phyloP scores from a whole-genome alignment of 2,888 invertebrate species.

The Sarcophaga caerulescens region DNA sequence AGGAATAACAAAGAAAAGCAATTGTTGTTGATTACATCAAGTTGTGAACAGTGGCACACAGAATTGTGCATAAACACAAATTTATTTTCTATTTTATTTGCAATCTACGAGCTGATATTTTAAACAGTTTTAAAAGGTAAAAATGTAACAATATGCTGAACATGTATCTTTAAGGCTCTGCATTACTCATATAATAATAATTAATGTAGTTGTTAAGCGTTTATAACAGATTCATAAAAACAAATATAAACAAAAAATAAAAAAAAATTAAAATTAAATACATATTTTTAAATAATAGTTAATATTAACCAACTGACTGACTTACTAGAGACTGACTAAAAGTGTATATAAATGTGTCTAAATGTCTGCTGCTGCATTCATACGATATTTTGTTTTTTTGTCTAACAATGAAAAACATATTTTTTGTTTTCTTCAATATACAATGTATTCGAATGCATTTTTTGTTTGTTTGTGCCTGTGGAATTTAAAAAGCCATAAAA shows the following conservation, averaged over 20 bases:
- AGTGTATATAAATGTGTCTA: conserved; percentile 17
- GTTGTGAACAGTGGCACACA: no score
- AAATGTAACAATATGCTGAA: neutral
- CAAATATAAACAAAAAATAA: neutral
- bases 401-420: neutral
- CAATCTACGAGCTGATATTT: no score
- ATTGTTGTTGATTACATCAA: no score
- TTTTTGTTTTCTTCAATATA: no score
- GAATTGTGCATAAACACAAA: no score
- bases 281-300: neutral
- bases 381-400: neutral
- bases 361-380: neutral
- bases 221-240: neutral
- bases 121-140: no score
- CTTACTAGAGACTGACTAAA: conserved; percentile 1
- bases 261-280: conserved; percentile 25
- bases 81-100: no score
- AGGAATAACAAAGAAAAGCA: no score
- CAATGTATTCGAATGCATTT: neutral
- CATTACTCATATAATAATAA: neutral
- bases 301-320: conserved; percentile 48
- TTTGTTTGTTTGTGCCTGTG: neutral
- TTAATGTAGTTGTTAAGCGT: conserved; percentile 29
- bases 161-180: conserved; percentile 4
- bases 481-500: neutral